Evolutionary conservation across 2,888 invertebrate genomes (phyloP).

Genomic region (Ptychoptera contaminata): DNA sequence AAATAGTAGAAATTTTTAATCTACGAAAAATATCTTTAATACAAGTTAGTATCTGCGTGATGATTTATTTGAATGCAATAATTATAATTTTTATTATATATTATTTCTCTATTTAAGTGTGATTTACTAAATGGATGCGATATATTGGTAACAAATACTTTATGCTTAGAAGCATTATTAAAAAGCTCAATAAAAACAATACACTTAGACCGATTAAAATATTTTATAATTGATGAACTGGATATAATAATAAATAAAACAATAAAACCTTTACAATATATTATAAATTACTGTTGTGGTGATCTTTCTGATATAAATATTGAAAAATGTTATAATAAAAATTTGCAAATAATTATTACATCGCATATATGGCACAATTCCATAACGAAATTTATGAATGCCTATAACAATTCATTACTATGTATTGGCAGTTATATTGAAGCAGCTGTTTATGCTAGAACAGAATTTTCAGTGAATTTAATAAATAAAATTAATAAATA

Average conservation of each 20-base stretch:
- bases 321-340: conserved; percentile 28
- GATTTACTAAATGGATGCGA: conserved; percentile 48
- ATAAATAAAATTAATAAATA: conserved; percentile 31
- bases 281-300: conserved; percentile 31
- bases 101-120: conserved; percentile 8
- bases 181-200: conserved; percentile 32
- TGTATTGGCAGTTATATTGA: conserved; percentile 59
- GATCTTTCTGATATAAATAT: conserved; percentile 28
- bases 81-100: background rate
- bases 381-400: conserved; percentile 38
- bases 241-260: conserved; percentile 45
- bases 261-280: conserved; percentile 29
- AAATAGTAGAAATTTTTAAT: conserved; percentile 17
- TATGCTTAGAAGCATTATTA: conserved; percentile 35
- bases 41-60: background rate
- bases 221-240: conserved; percentile 54
- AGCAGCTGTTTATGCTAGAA: conserved; percentile 53
- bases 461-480: conserved; percentile 21
- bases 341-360: conserved; percentile 42
- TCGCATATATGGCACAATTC: conserved; percentile 47
- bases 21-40: conserved; percentile 11
- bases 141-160: conserved; percentile 53
- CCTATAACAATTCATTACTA: conserved; percentile 42
- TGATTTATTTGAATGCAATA: conserved; percentile 7
- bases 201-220: conserved; percentile 43